Percentiles rank a stretch among this genome's conserved stretches.
Conservation (phyloP, 2,888 invertebrate genomes). For the Lasioglossum calceatum region DNA sequence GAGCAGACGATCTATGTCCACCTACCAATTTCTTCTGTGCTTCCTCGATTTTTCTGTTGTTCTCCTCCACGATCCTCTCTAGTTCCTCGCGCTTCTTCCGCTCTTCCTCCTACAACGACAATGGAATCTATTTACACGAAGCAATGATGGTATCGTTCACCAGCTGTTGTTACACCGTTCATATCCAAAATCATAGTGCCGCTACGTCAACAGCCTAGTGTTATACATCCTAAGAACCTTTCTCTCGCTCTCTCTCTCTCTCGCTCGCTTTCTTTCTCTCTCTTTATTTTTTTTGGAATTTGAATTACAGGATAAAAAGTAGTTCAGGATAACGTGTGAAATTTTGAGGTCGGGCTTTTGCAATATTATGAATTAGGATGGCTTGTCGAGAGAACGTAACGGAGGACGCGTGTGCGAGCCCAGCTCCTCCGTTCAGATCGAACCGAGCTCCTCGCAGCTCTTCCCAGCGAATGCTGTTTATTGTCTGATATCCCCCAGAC, state of each 20-base stretch:
- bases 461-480: slow-evolving; percentile 66
- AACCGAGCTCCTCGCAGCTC: slow-evolving; percentile 61
- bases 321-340: slow-evolving; percentile 60
- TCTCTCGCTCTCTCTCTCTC: slow-evolving; percentile 26
- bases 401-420: slow-evolving; percentile 66
- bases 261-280: background rate
- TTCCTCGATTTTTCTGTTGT: slow-evolving; percentile 98
- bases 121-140: slow-evolving; percentile 79
- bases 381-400: slow-evolving; percentile 67
- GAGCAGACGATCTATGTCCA: slow-evolving; percentile 57
- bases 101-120: slow-evolving; percentile 96
- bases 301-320: slow-evolving; percentile 51
- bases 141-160: slow-evolving; percentile 73
- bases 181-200: slow-evolving; percentile 79
- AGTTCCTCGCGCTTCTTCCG: slow-evolving; percentile 97
- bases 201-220: slow-evolving; percentile 80
- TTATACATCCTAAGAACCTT: slow-evolving; percentile 81
- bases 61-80: slow-evolving; percentile 98
- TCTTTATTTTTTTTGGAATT: background rate
- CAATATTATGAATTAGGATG: slow-evolving; percentile 72
- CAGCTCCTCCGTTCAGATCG: slow-evolving; percentile 62
- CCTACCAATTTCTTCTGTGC: slow-evolving; percentile 98
- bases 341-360: slow-evolving; percentile 63
- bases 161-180: slow-evolving; percentile 78
- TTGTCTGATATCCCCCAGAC: slow-evolving; percentile 66